These are phyloP conservation scores for Phalacrocorax brasilianus DNA, from an alignment of 2,113 vertebrate species.

Conservation along the genomic window DNA sequence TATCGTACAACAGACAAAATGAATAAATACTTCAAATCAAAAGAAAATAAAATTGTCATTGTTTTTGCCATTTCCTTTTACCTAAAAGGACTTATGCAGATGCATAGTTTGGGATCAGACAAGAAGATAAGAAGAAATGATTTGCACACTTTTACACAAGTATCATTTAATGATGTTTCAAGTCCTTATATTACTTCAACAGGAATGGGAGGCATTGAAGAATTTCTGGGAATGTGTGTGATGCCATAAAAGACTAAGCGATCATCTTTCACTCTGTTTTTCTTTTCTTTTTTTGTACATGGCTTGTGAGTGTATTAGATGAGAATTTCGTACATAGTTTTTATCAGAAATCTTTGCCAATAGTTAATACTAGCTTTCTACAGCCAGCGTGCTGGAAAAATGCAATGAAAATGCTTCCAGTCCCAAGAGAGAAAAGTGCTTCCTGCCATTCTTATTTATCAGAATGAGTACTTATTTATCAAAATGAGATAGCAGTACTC, in stretches of 20 bases:
- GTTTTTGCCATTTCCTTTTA: background rate
- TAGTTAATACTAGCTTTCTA: background rate
- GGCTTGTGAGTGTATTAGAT: background rate
- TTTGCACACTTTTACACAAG: background rate
- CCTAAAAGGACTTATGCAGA: background rate
- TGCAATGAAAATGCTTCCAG: background rate
- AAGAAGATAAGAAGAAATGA: background rate
- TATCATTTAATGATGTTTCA: background rate
- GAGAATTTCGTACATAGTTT: background rate
- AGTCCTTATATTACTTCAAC: background rate
- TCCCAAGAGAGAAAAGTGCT: background rate
- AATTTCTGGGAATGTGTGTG: background rate
- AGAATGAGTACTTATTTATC: background rate
- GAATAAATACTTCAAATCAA: background rate
- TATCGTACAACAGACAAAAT: background rate
- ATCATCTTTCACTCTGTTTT: background rate
- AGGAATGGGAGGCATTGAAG: background rate
- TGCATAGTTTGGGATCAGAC: background rate
- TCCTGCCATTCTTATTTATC: background rate
- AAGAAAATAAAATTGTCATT: background rate
- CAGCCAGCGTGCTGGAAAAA: background rate
- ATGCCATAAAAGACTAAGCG: background rate
- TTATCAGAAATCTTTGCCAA: background rate
- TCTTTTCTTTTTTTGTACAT: background rate
- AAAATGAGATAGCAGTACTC: background rate